These are phyloP conservation scores for Myotis brandtii DNA, from an alignment of 2,113 vertebrate species.

Conservation along the genomic window DNA sequence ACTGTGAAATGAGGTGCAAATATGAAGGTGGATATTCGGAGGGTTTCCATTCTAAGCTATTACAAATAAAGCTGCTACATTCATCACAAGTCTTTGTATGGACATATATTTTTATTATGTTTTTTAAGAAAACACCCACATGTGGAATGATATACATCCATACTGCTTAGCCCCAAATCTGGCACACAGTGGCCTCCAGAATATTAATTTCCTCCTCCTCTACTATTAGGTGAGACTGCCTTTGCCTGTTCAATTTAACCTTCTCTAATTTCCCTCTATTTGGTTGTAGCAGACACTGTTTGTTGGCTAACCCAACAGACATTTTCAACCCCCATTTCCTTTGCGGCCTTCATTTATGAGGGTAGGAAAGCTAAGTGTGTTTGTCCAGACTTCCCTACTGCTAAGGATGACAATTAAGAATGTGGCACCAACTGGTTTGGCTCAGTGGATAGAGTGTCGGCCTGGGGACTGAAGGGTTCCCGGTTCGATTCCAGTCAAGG, in stretches of 20 bases:
- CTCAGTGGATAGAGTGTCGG: too few relatives aligned
- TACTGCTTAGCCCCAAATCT: neutral
- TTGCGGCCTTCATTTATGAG: neutral
- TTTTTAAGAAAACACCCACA: neutral
- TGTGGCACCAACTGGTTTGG: neutral
- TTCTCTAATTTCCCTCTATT: neutral
- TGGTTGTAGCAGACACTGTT: neutral
- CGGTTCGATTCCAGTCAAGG: too few relatives aligned
- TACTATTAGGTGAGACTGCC: too few relatives aligned
- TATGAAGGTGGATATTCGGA: neutral
- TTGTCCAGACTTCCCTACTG: neutral
- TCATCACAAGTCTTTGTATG: neutral
- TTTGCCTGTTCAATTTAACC: neutral
- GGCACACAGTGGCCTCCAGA: neutral
- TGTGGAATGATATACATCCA: neutral
- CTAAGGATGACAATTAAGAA: neutral
- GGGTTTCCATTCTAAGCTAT: neutral
- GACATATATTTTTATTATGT: neutral
- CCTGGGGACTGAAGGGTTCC: too few relatives aligned
- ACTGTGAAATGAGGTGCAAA: neutral
- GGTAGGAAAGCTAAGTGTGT: neutral
- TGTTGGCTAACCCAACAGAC: neutral
- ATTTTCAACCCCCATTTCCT: neutral
- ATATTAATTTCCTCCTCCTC: neutral
- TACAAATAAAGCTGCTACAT: neutral